These are phyloP conservation scores for Leptopilina clavipes DNA, from an alignment of 1,140 invertebrate species.

Conservation along the genomic window DNA sequence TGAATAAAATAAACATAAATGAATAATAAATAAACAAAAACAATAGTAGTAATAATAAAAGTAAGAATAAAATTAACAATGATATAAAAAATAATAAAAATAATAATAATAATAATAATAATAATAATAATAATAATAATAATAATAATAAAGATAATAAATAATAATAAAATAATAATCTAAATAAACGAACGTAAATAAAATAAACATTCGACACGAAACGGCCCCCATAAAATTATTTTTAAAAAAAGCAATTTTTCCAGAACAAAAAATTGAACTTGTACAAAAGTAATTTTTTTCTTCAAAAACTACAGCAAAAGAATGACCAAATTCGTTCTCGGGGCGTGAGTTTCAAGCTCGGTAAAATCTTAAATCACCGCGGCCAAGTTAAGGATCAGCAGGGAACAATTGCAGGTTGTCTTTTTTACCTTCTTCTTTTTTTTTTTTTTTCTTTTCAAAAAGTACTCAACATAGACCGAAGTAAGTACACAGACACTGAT, in stretches of 20 bases:
- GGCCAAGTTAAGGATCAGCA: constrained; percentile 18
- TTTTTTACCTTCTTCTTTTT: background rate
- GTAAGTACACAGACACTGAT: constrained; percentile 11
- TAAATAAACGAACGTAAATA: too few relatives aligned
- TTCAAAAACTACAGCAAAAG: background rate
- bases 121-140: too few relatives aligned
- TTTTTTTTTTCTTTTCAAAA: background rate
- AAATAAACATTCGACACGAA: too few relatives aligned
- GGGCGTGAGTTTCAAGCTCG: constrained; percentile 6
- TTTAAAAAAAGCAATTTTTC: background rate
- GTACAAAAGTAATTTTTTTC: background rate
- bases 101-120: too few relatives aligned
- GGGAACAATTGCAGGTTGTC: constrained; percentile 16
- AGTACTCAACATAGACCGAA: constrained; percentile 1
- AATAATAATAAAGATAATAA: too few relatives aligned
- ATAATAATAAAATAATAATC: too few relatives aligned
- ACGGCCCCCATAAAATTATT: too few relatives aligned
- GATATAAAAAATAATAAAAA: too few relatives aligned
- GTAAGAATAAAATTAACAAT: too few relatives aligned
- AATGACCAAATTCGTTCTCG: constrained; percentile 1
- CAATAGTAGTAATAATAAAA: too few relatives aligned
- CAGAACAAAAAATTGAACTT: background rate
- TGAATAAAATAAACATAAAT: too few relatives aligned
- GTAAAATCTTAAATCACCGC: constrained; percentile 16
- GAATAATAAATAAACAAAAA: too few relatives aligned